Base-by-base conservation (phyloP, 2,797 vertebrate genomes). In the Micromesistius poutassou region DNA sequence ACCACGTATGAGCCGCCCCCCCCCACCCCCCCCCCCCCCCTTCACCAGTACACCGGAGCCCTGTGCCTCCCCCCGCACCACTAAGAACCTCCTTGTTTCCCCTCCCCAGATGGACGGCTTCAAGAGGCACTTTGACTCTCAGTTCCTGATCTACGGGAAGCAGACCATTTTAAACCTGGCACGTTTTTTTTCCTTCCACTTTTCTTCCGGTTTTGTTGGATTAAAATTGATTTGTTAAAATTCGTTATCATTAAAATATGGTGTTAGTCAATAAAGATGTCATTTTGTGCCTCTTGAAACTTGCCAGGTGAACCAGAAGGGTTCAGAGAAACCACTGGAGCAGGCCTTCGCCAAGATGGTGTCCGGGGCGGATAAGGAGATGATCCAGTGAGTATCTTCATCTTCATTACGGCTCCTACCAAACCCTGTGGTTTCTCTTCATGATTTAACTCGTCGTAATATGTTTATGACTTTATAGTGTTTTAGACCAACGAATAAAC, bases 151-250 rank as follows among this genome's bases (percentile, higher is more conserved):
- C 90, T 99, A 99, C 82, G 98, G 98, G 82, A 99, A 98, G 84
- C 98, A 99, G 92, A 94, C 96, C n/a, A 93, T 98, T 86, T 90
- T 99, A 81, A 99, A 99, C 87, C 91, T 99, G 96, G 98, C 98
- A 94, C 83, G 94, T 79, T 28, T 28, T 68, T 12, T 7, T 25
- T 9, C 22, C n/a, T 25, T 9, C 22, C n/a, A 1, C 22, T n/a
- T 68, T 68, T 28, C 10, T 68, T 68, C 55, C 25, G 4, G n/a
- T 28, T 68, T 28, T 25, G 12, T 74, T 46, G 1, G 7, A 30
- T 74, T 30, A 10, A 28, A 25, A 30, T 50, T 68, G 35, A 70
- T 33, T 19, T 12, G 28, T 68, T 28, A 10, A 5, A 68, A 62
- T 25, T 2, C 5, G 19, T 62, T n/a, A 1, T 25, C 22, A 62